Percentiles rank a stretch among this genome's conserved stretches.
These are phyloP conservation scores for Phalloptychus januarius DNA, from an alignment of 2,797 vertebrate genomes.

Conservation along the genomic window DNA sequence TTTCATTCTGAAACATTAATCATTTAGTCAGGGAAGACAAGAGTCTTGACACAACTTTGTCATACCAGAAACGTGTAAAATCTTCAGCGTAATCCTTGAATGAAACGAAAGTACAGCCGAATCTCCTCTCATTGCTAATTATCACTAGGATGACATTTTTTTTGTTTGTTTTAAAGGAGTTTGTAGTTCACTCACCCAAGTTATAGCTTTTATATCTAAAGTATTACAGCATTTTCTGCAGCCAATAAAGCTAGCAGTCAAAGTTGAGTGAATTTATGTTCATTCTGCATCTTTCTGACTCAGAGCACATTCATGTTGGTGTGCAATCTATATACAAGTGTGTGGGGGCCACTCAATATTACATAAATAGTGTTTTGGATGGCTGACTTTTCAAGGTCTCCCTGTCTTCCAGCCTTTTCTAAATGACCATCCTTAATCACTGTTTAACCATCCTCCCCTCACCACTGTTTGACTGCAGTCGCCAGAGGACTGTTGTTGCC, in stretches of 20 bases:
- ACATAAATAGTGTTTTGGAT: slow-evolving; percentile 75
- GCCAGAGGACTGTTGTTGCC: slow-evolving; percentile 54
- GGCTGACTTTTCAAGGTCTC: slow-evolving; percentile 81
- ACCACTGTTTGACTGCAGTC: slow-evolving; percentile 57
- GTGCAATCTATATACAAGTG: slow-evolving; percentile 12
- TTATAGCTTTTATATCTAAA: slow-evolving; percentile 27
- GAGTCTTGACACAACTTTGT: neutral
- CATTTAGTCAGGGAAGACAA: neutral
- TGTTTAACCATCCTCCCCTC: slow-evolving; percentile 70
- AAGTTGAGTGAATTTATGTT: slow-evolving; percentile 37
- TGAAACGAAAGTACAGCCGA: slow-evolving; percentile 1
- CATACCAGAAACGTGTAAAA: neutral
- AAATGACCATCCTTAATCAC: slow-evolving; percentile 81
- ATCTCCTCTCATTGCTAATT: slow-evolving; percentile 5
- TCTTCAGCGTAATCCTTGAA: neutral
- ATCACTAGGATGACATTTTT: slow-evolving; percentile 13
- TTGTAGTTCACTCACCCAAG: slow-evolving; percentile 34
- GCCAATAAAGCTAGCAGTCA: slow-evolving; percentile 24
- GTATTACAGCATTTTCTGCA: slow-evolving; percentile 12
- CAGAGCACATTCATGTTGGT: slow-evolving; percentile 21
- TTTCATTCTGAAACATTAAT: slow-evolving; percentile 19
- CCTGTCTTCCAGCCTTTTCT: slow-evolving; percentile 52
- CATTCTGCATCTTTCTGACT: slow-evolving; percentile 23
- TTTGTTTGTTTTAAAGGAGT: slow-evolving; percentile 23
- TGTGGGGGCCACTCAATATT: slow-evolving; percentile 57